These are phyloP conservation scores for Ondatra zibethicus DNA, from an alignment of 2,113 vertebrate species.

Conservation along the genomic window DNA sequence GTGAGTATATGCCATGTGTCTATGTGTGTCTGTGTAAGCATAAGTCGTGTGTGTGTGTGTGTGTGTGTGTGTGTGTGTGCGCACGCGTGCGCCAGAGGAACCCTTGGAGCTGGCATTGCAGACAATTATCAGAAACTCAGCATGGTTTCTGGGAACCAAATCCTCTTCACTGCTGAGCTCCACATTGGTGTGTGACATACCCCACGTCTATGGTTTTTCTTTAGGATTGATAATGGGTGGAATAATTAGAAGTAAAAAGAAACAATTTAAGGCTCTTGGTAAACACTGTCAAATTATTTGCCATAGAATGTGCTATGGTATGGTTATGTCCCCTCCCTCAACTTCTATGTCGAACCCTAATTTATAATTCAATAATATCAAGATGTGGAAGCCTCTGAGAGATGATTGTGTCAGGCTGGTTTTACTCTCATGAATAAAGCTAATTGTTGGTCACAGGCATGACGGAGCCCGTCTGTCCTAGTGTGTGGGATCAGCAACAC, in stretches of 20 bases:
- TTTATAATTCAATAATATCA: not conserved
- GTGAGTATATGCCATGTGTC: not conserved
- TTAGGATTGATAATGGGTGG: not conserved
- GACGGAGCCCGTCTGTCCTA: not conserved
- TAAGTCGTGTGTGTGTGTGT: not conserved
- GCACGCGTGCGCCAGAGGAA: no score
- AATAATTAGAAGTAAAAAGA: conserved; percentile 44
- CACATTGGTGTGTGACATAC: not conserved
- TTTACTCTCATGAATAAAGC: not conserved
- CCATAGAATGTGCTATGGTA: not conserved
- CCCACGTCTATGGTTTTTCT: not conserved
- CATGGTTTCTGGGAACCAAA: not conserved
- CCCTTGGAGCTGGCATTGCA: not conserved
- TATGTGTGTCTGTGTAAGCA: not conserved
- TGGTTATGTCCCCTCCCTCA: not conserved
- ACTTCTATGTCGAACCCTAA: not conserved
- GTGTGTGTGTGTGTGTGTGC: not conserved
- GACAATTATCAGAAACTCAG: not conserved
- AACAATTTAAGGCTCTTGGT: not conserved
- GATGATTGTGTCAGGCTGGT: not conserved
- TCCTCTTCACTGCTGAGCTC: not conserved
- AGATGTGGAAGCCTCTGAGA: not conserved
- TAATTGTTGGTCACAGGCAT: not conserved
- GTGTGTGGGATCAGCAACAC: not conserved
- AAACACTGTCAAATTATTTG: conserved; percentile 27